These are phyloP conservation scores for Isichthys henryi DNA, from an alignment of 2,113 vertebrate species.

Conservation along the genomic window DNA sequence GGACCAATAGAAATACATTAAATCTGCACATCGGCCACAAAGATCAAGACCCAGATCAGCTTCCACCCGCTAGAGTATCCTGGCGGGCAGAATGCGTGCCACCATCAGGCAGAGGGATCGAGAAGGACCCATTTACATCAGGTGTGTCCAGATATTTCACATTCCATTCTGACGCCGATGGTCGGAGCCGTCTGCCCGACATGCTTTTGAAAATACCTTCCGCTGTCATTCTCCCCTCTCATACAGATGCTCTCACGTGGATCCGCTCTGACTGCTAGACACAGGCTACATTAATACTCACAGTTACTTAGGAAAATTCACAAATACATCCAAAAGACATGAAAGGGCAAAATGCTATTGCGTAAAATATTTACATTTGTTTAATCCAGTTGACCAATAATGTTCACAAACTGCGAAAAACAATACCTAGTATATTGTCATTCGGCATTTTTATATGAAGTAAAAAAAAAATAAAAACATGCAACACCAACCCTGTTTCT, in stretches of 20 bases:
- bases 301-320: neutral
- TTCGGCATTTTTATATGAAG: neutral
- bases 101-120: conserved; percentile 19
- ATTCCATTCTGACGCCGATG: conserved; percentile 20
- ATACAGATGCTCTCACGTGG: neutral
- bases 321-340: neutral
- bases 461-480: neutral
- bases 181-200: neutral
- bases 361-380: neutral
- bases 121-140: conserved; percentile 30
- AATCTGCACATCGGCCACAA: neutral
- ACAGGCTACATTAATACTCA: neutral
- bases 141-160: conserved; percentile 27
- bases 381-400: neutral
- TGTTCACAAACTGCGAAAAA: neutral
- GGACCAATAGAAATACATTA: neutral
- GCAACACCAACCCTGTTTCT: neutral
- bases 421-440: neutral
- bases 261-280: neutral
- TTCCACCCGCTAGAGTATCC: neutral
- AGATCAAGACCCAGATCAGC: neutral
- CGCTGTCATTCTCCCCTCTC: neutral
- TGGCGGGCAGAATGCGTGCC: neutral
- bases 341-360: neutral
- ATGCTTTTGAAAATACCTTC: neutral